A percentile compares a stretch with the other conserved stretches of the same genome.
Conservation (phyloP, 2,797 vertebrate species). For the Lepilemur septentrionalis region DNA sequence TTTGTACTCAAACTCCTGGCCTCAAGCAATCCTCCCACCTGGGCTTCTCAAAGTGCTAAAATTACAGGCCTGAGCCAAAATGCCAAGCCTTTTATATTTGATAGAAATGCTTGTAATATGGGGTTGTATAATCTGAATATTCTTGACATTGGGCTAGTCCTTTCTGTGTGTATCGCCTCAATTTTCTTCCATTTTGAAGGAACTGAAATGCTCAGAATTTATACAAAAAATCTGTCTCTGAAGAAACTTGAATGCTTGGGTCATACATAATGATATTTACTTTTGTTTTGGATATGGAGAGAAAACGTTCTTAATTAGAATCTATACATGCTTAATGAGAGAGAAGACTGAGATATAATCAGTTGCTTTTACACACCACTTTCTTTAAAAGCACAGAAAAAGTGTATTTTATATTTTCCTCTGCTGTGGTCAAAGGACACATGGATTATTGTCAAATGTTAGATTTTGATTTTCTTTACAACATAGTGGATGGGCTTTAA, state of each 20-base stretch:
- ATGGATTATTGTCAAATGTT: constrained; percentile 1
- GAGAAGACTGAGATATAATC: neutral
- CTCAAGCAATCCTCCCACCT: neutral
- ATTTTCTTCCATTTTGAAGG: neutral
- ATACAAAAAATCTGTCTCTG: neutral
- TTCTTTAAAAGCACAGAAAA: constrained; percentile 12
- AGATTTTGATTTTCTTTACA: constrained; percentile 44
- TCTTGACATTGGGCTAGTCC: neutral
- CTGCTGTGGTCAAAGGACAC: neutral
- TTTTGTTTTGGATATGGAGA: neutral
- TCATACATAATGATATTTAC: neutral
- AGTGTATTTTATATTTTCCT: neutral
- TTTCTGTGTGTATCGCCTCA: neutral
- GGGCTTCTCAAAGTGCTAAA: neutral
- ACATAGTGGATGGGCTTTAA: neutral
- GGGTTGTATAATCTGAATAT: neutral
- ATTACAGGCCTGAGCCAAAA: neutral
- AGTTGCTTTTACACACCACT: neutral
- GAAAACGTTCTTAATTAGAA: neutral
- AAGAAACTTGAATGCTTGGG: neutral
- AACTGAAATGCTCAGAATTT: neutral
- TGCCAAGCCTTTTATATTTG: neutral
- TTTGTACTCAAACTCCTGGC: neutral
- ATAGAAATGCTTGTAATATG: neutral
- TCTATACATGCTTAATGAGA: neutral